Evolutionary conservation across 2,113 vertebrate species (phyloP), one percentile per base, ranked within the genome.

Genomic region (Eulemur rufifrons): DNA sequence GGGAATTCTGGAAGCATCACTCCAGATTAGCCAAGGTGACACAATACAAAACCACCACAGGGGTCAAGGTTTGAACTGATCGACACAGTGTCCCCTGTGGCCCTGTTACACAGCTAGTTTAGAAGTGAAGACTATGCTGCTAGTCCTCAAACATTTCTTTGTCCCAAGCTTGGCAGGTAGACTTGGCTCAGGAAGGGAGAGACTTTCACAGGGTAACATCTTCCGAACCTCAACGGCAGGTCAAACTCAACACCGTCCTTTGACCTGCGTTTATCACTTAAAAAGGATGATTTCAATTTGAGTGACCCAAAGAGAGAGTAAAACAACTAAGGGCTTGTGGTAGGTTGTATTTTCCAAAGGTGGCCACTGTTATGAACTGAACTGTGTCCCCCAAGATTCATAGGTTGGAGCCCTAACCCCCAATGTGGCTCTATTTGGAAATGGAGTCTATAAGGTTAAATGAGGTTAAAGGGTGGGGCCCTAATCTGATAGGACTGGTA

Each of bases 281-380:
- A 59, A 8, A 84, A 94, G 45, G 52, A 84, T 17, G 34, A 77
- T 47, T 64, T 93, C 74, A 64, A 52, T 66, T 69, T 34, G 59
- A 81, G 66, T 82, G 71, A 84, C 29, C 20, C 17, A 91, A 82
- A 64, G 61, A 76, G 86, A 47, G 14, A 93, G 34, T 71, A 66
- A 86, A 84, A 63, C 29, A 66, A 34, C 77, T 82, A 37, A 71
- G 13, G 47, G 11, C 25, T 73, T 91, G 14, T 21, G 13, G 74
- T 39, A 50, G 45, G 66, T 37, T 18, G 37, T 15, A 77, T 42
- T 81, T 90, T 69, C 29, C 87, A 77, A 93, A 95, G 77, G 54
- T 45, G 42, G 69, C 32, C 56, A n/a, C 66, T 47, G 25, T n/a
- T 89, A 23, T 32, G n/a, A 80, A 45, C 29, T 47, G 17, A 89